A percentile compares a stretch with the other conserved stretches of the same genome.
Conservation (phyloP, 2,113 vertebrate species). For the Toxostoma redivivum region DNA sequence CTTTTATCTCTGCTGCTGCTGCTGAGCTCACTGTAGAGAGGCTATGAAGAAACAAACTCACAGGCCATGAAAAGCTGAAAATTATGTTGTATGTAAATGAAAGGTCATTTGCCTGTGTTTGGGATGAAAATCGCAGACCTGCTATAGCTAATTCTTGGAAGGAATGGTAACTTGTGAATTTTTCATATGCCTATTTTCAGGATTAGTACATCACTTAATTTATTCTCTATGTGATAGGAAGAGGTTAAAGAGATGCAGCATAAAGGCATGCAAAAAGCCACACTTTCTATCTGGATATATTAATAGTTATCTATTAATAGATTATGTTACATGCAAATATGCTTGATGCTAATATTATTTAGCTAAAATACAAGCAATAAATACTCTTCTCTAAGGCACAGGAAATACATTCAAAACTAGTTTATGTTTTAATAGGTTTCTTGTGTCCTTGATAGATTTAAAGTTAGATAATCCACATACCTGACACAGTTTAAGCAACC, state of each 20-base stretch:
- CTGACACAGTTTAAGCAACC: neutral
- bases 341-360: neutral
- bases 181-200: neutral
- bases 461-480: neutral
- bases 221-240: neutral
- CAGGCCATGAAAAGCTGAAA: neutral
- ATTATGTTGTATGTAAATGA: neutral
- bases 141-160: neutral
- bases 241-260: neutral
- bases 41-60: neutral
- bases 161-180: neutral
- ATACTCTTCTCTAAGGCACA: neutral
- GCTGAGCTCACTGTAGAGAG: neutral
- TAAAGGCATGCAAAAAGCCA: neutral
- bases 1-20: conserved; percentile 5
- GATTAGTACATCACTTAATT: neutral
- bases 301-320: neutral
- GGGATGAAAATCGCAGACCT: neutral
- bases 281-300: neutral
- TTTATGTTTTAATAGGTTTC: neutral
- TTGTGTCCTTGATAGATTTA: neutral
- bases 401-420: neutral
- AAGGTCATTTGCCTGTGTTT: neutral
- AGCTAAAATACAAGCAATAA: neutral
- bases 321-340: neutral